Evolutionary conservation across 2,797 vertebrate genomes (phyloP).

Genomic region (Champsocephalus esox): DNA sequence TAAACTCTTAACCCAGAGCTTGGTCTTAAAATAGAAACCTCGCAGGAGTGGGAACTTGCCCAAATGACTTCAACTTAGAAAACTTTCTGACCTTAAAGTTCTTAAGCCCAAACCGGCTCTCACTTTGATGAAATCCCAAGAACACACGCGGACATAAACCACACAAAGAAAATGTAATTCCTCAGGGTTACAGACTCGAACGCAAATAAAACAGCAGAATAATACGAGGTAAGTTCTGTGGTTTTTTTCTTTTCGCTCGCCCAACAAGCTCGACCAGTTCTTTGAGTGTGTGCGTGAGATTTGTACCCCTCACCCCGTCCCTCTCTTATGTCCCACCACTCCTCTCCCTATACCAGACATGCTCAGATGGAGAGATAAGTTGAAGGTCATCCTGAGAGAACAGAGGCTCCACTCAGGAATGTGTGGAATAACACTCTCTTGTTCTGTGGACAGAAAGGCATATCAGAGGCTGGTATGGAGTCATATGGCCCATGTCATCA

Average conservation of each 20-base stretch:
- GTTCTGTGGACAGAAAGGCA: conserved; percentile 71
- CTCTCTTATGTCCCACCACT: conserved; percentile 30
- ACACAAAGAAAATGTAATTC: conserved; percentile 35
- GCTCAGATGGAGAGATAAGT: conserved; percentile 85
- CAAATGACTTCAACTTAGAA: conserved; percentile 48
- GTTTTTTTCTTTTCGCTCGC: conserved; percentile 26
- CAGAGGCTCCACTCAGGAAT: conserved; percentile 82
- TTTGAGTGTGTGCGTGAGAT: conserved; percentile 22
- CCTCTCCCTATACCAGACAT: conserved; percentile 69
- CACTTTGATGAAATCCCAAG: conserved; percentile 29
- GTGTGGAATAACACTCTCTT: conserved; percentile 82
- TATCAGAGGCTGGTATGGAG: conserved; percentile 66
- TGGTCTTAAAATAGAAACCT: conserved; percentile 30
- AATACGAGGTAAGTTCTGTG: conserved; percentile 38
- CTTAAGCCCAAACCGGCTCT: conserved; percentile 31
- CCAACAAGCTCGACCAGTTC: conserved; percentile 59
- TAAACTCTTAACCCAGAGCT: conserved; percentile 16
- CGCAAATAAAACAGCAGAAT: conserved; percentile 33
- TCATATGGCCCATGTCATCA: conserved; percentile 71
- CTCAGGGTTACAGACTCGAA: conserved; percentile 26
- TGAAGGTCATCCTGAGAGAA: conserved; percentile 85
- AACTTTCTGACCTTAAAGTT: conserved; percentile 24
- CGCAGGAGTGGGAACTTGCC: neutral
- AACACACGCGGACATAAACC: conserved; percentile 39
- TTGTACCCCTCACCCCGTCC: conserved; percentile 29